Conservation (phyloP, 1,140 invertebrate species). For the Aphis gossypii region DNA sequence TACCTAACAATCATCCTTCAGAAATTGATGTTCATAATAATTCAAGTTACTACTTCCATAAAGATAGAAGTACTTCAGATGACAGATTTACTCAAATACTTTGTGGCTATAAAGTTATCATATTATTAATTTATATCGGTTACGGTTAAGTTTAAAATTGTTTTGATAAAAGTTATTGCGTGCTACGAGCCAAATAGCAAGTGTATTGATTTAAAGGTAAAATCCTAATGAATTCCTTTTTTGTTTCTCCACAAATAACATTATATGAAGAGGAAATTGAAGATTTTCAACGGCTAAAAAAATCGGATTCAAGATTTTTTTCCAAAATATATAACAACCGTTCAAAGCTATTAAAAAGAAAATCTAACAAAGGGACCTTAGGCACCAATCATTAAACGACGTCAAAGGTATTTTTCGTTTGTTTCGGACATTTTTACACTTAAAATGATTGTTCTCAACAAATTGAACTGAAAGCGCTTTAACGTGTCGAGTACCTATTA, state of each 20-base stretch:
- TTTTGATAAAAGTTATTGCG: not conserved
- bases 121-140: not conserved
- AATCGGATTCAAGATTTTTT: not conserved
- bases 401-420: slow-evolving; percentile 1
- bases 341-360: not conserved
- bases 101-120: not conserved
- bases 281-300: not conserved
- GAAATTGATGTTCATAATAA: not conserved
- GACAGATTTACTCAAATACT: not conserved
- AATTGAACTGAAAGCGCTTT: not conserved
- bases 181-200: not conserved
- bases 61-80: not conserved
- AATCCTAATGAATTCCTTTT: not conserved
- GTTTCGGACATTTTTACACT: slow-evolving; percentile 8
- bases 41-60: not conserved
- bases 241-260: not conserved
- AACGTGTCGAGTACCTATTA: not conserved
- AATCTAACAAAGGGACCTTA: not conserved
- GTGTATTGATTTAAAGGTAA: not conserved
- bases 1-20: not conserved
- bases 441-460: not conserved
- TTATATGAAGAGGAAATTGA: slow-evolving; percentile 3
- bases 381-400: not conserved
- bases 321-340: not conserved
- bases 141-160: not conserved